A percentile compares a stretch with the other conserved stretches of the same genome.
Conservation (phyloP, 2,113 vertebrate genomes). For the Agelaius phoeniceus region DNA sequence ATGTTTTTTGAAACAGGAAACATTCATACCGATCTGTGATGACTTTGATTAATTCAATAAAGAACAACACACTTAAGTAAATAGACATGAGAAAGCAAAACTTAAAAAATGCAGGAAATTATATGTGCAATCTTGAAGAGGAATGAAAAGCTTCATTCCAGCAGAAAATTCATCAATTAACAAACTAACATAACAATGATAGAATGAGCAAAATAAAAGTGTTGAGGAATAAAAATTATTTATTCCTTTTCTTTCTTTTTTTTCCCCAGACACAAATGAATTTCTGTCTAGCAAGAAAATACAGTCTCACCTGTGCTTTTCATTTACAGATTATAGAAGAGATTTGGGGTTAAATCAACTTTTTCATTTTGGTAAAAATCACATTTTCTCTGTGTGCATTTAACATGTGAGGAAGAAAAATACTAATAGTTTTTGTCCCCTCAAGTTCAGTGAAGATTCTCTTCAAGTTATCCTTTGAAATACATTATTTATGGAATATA, state of each 20-base stretch:
- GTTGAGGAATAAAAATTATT: not conserved
- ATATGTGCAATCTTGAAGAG: not conserved
- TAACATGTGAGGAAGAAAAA: not conserved
- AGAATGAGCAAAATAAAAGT: not conserved
- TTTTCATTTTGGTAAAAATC: not conserved
- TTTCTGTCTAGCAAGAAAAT: not conserved
- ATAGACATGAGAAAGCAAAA: not conserved
- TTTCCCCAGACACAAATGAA: not conserved
- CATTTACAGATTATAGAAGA: not conserved
- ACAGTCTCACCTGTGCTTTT: accelerated
- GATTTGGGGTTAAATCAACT: not conserved
- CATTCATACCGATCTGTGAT: not conserved
- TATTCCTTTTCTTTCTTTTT: not conserved
- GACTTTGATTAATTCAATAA: not conserved
- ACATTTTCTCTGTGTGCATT: not conserved
- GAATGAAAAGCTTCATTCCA: not conserved
- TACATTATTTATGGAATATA: not conserved
- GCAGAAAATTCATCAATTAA: not conserved
- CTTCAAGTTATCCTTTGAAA: not conserved
- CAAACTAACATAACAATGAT: not conserved
- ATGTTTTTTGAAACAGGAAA: not conserved
- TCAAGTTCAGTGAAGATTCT: not conserved
- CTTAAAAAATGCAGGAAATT: not conserved
- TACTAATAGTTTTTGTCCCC: not conserved
- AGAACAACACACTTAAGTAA: not conserved